Base-by-base conservation (phyloP, 2,113 vertebrate species). In the Ciconia maguari region DNA sequence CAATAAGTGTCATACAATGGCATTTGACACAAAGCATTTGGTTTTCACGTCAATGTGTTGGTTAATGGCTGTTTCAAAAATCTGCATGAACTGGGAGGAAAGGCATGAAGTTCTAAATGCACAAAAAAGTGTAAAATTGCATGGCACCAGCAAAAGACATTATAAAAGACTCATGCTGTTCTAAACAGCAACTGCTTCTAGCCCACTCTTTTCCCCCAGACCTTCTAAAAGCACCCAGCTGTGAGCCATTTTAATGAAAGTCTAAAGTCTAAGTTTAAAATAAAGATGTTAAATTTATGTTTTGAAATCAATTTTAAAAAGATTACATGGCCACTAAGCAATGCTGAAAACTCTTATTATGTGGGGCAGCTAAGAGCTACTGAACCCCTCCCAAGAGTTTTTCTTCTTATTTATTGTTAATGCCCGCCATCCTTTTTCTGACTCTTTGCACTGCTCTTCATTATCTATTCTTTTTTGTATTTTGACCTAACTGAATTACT, bases 151-250 rank as follows among this genome's bases (percentile, higher is more conserved):
- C 18, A 51, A 86, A 83, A 84, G 38, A 51, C 13, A 10, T 46
- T 82, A 52, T 75, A 82, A 94, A 97, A 94, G 77, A 8, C 69
- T 91, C 93, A 61, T 5, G 60, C 90, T 92, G 96, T 83, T 95
- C 68, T 48, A 42, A 86, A 81, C 55, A 88, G 68, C 0, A 0
- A 88, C 54, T 22, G 41, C 41, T 87, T 77, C 92, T 74, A 86
- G 84, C 66, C 62, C 32, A 9, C 46, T 92, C 66, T 92, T 92
- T 92, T 41, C 21, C 18, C 13, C 46, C 0, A 90, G 90, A 92
- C 48, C 26, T 86, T 83, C 88, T 68, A 42, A 90, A 95, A 77
- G 38, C 46, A 86, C n/a, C 88, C 78, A 80, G 61, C 90, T 93
- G 93, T 83, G 76, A 83, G 55, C 24, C 16, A 24, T 89, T 92